phyloP scores from a whole-genome alignment of 2,888 invertebrate species.

The Carterocephalus palaemon region DNA sequence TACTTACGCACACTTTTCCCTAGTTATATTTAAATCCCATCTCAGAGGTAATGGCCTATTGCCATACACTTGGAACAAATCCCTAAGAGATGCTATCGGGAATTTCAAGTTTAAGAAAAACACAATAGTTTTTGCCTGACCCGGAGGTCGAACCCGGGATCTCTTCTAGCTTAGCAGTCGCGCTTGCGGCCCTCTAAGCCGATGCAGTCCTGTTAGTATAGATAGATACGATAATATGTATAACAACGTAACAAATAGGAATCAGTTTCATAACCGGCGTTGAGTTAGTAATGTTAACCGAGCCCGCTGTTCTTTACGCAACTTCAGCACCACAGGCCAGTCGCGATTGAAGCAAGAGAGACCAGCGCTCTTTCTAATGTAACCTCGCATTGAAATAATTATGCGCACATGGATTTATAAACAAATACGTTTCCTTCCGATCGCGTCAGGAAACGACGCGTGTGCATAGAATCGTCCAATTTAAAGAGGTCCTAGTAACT shows the following conservation, averaged over 20 bases:
- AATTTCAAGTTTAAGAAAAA: too few relatives aligned
- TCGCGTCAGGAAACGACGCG: slow-evolving; percentile 26
- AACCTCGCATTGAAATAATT: slow-evolving; percentile 15
- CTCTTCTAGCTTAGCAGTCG: too few relatives aligned
- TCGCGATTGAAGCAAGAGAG: slow-evolving; percentile 9
- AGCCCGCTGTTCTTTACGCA: slow-evolving; percentile 17
- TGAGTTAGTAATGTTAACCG: slow-evolving; percentile 28
- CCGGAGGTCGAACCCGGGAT: too few relatives aligned
- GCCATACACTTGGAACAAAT: too few relatives aligned
- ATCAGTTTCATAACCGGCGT: slow-evolving; percentile 31
- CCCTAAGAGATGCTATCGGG: too few relatives aligned
- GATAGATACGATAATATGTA: not conserved
- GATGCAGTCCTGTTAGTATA: not conserved
- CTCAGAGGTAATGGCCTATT: too few relatives aligned
- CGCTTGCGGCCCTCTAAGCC: too few relatives aligned
- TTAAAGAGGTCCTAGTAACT: slow-evolving; percentile 14
- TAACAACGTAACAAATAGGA: slow-evolving; percentile 28
- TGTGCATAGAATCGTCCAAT: slow-evolving; percentile 16
- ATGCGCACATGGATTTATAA: slow-evolving; percentile 15
- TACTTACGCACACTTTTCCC: too few relatives aligned
- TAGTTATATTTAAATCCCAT: too few relatives aligned
- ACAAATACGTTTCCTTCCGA: slow-evolving; percentile 33
- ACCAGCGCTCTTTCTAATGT: not conserved
- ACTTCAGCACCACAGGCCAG: slow-evolving; percentile 14
- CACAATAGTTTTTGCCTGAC: too few relatives aligned